Evolutionary conservation across 1,140 invertebrate species (phyloP).

Genomic region (Neoseiulus cucumeris): DNA sequence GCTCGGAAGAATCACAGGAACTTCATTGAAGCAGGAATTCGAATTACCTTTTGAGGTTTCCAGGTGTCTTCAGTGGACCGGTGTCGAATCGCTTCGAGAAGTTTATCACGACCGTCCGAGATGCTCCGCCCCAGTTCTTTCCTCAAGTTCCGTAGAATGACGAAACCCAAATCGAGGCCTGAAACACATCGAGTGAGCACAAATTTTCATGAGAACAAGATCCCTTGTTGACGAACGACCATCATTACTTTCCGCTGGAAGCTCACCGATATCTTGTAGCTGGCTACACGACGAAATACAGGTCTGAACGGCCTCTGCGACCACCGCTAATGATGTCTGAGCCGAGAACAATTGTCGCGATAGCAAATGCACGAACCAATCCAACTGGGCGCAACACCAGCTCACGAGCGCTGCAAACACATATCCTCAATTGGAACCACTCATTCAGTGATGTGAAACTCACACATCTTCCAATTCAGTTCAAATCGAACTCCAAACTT

Average conservation of each 20-base stretch:
- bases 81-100: constrained; percentile 48
- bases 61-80: constrained; percentile 45
- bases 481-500: background rate
- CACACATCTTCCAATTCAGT: background rate
- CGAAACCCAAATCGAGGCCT: constrained; percentile 60
- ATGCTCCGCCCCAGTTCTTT: constrained; percentile 39
- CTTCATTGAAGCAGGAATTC: no score
- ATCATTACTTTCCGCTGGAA: no score
- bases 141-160: constrained; percentile 54
- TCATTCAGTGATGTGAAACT: no score
- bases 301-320: constrained; percentile 64
- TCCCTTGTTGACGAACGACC: no score
- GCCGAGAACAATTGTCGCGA: constrained; percentile 78
- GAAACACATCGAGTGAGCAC: constrained; percentile 10
- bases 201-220: constrained; percentile 13
- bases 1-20: no score
- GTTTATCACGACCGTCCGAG: constrained; percentile 46
- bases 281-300: constrained; percentile 52
- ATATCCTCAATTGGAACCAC: no score
- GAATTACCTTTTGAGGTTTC: constrained; percentile 37
- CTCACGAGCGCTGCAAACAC: constrained; percentile 51
- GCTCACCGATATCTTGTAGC: constrained; percentile 27
- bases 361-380: constrained; percentile 54
- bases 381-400: constrained; percentile 71
- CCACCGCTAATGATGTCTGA: constrained; percentile 54